Percentiles rank a stretch among this genome's conserved stretches.
Evolutionary conservation across 2,888 invertebrate genomes (phyloP).

Genomic region (Agriotes lineatus): DNA sequence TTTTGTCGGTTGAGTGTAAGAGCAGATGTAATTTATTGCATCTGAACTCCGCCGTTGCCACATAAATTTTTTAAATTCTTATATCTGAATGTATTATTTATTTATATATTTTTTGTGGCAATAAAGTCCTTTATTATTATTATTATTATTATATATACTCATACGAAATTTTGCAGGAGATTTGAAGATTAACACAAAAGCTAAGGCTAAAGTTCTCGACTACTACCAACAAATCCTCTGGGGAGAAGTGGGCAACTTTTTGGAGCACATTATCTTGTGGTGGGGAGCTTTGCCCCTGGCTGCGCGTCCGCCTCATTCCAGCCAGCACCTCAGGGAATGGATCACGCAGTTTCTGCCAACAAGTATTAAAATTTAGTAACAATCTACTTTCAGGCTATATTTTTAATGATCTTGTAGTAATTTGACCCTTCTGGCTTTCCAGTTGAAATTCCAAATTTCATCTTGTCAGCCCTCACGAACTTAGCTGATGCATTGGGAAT

Average conservation of each 20-base stretch:
- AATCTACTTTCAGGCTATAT: no score
- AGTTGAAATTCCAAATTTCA: conserved; percentile 76
- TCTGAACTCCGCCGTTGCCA: no score
- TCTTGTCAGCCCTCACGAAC: conserved; percentile 79
- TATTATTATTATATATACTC: no score
- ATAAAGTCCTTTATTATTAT: no score
- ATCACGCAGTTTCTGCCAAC: conserved; percentile 72
- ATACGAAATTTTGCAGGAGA: conserved; percentile 72
- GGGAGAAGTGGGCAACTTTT: conserved; percentile 84
- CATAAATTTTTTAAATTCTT: no score
- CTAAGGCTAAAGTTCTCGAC: conserved; percentile 74
- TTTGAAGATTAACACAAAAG: conserved; percentile 71
- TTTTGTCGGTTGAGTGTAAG: no score
- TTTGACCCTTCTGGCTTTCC: no score
- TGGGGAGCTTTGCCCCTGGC: conserved; percentile 83
- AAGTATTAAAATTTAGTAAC: no score
- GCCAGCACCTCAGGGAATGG: conserved; percentile 77
- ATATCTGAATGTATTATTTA: no score
- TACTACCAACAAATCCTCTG: conserved; percentile 83
- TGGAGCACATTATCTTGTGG: conserved; percentile 88
- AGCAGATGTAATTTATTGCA: no score
- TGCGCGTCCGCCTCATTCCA: conserved; percentile 73
- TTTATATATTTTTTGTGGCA: no score
- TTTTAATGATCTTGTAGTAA: no score
- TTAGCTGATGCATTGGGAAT: conserved; percentile 83